These are phyloP conservation scores for Megatriorchis doriae DNA, from an alignment of 2,113 vertebrate genomes.

Conservation along the genomic window DNA sequence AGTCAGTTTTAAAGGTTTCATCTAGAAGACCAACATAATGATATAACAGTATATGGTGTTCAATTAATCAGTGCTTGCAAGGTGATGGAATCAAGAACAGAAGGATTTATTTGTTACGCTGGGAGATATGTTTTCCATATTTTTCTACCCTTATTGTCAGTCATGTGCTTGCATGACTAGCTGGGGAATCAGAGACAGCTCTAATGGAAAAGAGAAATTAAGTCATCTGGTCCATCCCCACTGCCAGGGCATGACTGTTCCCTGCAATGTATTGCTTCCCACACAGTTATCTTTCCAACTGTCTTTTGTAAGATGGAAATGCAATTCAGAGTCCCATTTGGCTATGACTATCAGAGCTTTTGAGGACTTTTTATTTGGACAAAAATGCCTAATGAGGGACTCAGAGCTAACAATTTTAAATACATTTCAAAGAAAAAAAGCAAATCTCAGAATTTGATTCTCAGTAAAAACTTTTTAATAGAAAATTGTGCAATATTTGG, in stretches of 20 bases:
- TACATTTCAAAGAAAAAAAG: background rate
- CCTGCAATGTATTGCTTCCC: conserved; percentile 32
- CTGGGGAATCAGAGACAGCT: background rate
- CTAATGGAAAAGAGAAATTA: conserved; percentile 56
- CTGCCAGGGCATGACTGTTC: conserved; percentile 52
- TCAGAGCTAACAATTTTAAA: background rate
- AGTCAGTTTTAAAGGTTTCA: background rate
- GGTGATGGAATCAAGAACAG: background rate
- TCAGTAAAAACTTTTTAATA: background rate
- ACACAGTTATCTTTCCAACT: conserved; percentile 44
- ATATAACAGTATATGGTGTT: background rate
- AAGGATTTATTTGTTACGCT: background rate
- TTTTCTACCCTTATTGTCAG: background rate
- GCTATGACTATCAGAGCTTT: background rate
- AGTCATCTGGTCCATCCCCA: conserved; percentile 48
- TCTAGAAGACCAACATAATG: background rate
- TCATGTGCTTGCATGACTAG: conserved; percentile 30
- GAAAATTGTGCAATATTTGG: background rate
- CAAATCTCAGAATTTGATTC: background rate
- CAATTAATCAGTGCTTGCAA: background rate
- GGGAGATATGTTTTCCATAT: background rate
- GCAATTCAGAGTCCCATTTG: conserved; percentile 1
- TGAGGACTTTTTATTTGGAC: background rate
- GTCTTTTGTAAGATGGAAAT: conserved; percentile 3
- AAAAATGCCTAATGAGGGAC: background rate